Evolutionary conservation across 2,113 vertebrate genomes (phyloP).

Genomic region (Amphiprion percula): DNA sequence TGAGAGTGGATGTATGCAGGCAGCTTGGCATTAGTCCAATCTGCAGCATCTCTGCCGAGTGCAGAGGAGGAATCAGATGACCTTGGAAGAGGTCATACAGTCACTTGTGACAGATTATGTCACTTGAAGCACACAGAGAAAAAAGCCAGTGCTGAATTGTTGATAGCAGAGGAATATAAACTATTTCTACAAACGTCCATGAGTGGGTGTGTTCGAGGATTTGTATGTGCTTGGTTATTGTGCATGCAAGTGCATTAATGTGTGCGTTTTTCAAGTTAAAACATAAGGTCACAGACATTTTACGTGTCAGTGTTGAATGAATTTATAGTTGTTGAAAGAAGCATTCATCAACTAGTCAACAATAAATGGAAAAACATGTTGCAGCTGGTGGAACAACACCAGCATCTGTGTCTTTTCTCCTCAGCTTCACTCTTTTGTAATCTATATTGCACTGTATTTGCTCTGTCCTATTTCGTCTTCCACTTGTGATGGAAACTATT

Average conservation of each 20-base stretch:
- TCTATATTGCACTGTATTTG: constrained; percentile 21
- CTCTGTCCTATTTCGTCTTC: constrained; percentile 17
- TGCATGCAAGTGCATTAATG: neutral
- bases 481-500: constrained; percentile 17
- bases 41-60: constrained; percentile 63
- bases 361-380: constrained; percentile 35
- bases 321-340: constrained; percentile 46
- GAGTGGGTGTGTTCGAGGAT: constrained; percentile 16
- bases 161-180: constrained; percentile 12
- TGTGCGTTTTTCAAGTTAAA: constrained; percentile 32
- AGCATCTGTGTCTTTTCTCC: constrained; percentile 7
- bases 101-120: constrained; percentile 19
- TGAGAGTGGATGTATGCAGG: constrained; percentile 63
- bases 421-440: constrained; percentile 3
- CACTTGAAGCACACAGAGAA: constrained; percentile 40
- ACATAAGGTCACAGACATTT: constrained; percentile 46
- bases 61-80: constrained; percentile 59
- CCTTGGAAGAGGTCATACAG: constrained; percentile 64
- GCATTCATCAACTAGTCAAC: constrained; percentile 66
- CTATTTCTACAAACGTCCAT: constrained; percentile 4
- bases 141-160: constrained; percentile 29
- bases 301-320: constrained; percentile 47
- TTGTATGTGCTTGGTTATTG: neutral
- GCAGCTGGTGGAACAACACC: constrained; percentile 2
- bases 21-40: constrained; percentile 63